Conservation (phyloP, 2,113 vertebrate genomes). For the Ptychochromis oligacanthus region DNA sequence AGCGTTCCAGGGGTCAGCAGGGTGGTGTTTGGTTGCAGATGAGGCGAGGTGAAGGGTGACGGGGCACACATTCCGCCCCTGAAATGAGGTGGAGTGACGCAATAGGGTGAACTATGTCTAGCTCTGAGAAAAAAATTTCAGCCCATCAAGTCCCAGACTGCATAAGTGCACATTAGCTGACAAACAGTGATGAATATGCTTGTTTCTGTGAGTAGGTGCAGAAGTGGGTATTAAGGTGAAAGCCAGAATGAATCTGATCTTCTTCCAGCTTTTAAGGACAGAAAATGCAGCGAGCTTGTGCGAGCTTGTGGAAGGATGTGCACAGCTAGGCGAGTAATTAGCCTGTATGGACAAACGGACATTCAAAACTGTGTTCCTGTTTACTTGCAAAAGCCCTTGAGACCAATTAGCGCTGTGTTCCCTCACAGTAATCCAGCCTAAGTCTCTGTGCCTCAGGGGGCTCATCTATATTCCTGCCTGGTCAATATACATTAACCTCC, state of each 20-base stretch:
- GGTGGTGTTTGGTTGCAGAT: constrained; percentile 37
- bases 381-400: constrained; percentile 60
- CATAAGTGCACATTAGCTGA: neutral
- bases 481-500: constrained; percentile 58
- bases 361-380: constrained; percentile 57
- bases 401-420: constrained; percentile 67
- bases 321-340: constrained; percentile 34
- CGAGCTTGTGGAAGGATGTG: constrained; percentile 20
- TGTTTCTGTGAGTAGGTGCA: neutral
- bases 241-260: neutral
- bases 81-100: constrained; percentile 37
- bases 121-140: neutral
- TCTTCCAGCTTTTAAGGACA: constrained; percentile 1
- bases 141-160: neutral
- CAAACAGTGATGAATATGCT: neutral
- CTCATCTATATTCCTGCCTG: constrained; percentile 43
- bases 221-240: neutral
- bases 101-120: constrained; percentile 16
- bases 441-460: constrained; percentile 41
- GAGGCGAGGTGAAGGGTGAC: constrained; percentile 47
- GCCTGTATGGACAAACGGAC: constrained; percentile 50
- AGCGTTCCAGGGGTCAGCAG: constrained; percentile 38
- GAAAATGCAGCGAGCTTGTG: constrained; percentile 9
- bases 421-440: constrained; percentile 41
- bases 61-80: constrained; percentile 23